A percentile compares a stretch with the other conserved stretches of the same genome.
Evolutionary conservation across 2,797 vertebrate genomes (phyloP).

Genomic region (Atherinosoma microstoma): DNA sequence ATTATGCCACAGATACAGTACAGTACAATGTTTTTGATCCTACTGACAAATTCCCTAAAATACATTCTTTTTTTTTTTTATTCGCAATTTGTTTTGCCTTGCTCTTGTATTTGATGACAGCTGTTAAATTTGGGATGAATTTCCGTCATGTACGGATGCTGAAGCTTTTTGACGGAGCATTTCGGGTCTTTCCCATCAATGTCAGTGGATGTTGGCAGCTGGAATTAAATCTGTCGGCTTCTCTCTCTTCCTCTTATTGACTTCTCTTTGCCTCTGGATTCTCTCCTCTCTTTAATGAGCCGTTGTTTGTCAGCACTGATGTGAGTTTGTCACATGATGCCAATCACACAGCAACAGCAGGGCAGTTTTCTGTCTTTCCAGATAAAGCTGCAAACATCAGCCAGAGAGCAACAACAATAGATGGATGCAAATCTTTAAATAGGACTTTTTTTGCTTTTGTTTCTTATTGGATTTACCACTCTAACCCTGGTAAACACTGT

Average conservation of each 20-base stretch:
- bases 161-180: conserved; percentile 10
- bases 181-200: conserved; percentile 50
- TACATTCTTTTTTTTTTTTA: conserved; percentile 21
- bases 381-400: conserved; percentile 43
- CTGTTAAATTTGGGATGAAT: conserved; percentile 41
- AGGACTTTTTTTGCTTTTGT: conserved; percentile 32
- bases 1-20: conserved; percentile 1
- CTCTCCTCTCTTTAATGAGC: conserved; percentile 37
- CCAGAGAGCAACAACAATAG: conserved; percentile 54
- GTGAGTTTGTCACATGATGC: conserved; percentile 53
- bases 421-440: conserved; percentile 61
- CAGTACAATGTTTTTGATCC: conserved; percentile 35
- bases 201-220: conserved; percentile 49
- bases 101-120: conserved; percentile 37
- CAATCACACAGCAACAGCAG: conserved; percentile 18
- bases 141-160: conserved; percentile 30
- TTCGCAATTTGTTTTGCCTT: background rate
- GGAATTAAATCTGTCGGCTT: conserved; percentile 38
- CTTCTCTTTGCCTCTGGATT: conserved; percentile 50
- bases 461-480: conserved; percentile 27
- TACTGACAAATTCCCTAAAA: conserved; percentile 44
- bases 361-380: conserved; percentile 34
- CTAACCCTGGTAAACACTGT: conserved; percentile 43
- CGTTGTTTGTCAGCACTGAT: conserved; percentile 52
- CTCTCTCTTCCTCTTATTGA: conserved; percentile 40